A percentile compares a stretch with the other conserved stretches of the same genome.
phyloP scores from a whole-genome alignment of 2,113 vertebrate genomes.

The Brevimyrus niger region DNA sequence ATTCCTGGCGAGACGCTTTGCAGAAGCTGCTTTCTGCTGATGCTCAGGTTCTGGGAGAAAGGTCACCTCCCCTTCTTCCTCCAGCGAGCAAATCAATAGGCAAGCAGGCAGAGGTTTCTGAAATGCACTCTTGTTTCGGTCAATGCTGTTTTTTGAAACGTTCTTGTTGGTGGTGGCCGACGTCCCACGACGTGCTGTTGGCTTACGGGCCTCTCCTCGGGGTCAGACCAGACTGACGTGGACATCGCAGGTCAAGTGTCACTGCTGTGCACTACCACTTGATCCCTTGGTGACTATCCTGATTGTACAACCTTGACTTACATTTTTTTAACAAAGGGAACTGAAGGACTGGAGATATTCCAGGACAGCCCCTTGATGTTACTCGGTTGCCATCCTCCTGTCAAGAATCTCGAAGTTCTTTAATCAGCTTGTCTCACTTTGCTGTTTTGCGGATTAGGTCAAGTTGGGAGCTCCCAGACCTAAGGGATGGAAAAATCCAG shows the following conservation, averaged over 20 bases:
- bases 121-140: conserved; percentile 19
- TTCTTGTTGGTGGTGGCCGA: conserved; percentile 10
- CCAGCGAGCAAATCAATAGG: conserved; percentile 33
- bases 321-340: background rate
- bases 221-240: background rate
- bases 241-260: background rate
- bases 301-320: background rate
- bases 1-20: conserved; percentile 33
- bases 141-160: conserved; percentile 9
- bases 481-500: conserved; percentile 78
- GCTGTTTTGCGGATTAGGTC: conserved; percentile 64
- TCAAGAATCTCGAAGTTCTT: background rate
- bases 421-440: background rate
- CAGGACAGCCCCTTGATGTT: background rate
- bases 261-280: background rate
- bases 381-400: background rate
- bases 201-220: background rate
- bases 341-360: background rate
- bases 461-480: conserved; percentile 93
- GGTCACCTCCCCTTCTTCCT: conserved; percentile 35
- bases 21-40: conserved; percentile 36
- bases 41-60: conserved; percentile 37
- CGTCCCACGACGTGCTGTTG: background rate
- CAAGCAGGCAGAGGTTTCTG: conserved; percentile 20
- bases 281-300: background rate